Evolutionary conservation across 2,113 vertebrate genomes (phyloP).

Genomic region (Dasyornis broadbenti): DNA sequence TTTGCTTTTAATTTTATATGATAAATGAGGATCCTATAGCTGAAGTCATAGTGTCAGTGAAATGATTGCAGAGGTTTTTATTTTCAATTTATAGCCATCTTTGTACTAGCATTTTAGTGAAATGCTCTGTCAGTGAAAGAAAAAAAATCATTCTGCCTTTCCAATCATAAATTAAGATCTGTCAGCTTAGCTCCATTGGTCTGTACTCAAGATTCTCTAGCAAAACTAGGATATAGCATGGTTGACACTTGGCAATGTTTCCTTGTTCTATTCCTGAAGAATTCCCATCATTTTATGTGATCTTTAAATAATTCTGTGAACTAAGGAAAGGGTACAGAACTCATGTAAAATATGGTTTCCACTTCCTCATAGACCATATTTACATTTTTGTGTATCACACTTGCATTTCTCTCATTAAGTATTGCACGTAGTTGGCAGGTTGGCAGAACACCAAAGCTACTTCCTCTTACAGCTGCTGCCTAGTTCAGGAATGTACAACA

Average conservation of each 20-base stretch:
- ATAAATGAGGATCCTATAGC: neutral
- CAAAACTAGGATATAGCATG: neutral
- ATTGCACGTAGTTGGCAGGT: neutral
- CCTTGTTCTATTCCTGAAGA: neutral
- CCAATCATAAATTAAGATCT: neutral
- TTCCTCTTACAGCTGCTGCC: conserved; percentile 56
- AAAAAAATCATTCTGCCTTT: neutral
- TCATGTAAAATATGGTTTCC: neutral
- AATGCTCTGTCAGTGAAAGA: neutral
- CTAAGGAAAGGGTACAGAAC: neutral
- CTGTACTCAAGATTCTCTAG: neutral
- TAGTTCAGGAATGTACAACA: neutral
- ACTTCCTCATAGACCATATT: neutral
- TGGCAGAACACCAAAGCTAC: conserved; percentile 28
- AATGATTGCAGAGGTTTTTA: neutral
- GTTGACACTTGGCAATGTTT: neutral
- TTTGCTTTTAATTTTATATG: neutral
- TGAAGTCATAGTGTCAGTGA: neutral
- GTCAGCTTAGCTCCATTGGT: neutral
- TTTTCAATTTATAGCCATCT: neutral
- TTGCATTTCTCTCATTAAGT: neutral
- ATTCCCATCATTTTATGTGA: neutral
- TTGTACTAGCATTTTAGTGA: neutral
- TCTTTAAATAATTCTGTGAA: neutral
- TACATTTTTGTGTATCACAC: neutral